Evolutionary conservation across 1,140 invertebrate species (phyloP), one percentile per base, ranked within the genome.

Genomic region (Battus philenor): DNA sequence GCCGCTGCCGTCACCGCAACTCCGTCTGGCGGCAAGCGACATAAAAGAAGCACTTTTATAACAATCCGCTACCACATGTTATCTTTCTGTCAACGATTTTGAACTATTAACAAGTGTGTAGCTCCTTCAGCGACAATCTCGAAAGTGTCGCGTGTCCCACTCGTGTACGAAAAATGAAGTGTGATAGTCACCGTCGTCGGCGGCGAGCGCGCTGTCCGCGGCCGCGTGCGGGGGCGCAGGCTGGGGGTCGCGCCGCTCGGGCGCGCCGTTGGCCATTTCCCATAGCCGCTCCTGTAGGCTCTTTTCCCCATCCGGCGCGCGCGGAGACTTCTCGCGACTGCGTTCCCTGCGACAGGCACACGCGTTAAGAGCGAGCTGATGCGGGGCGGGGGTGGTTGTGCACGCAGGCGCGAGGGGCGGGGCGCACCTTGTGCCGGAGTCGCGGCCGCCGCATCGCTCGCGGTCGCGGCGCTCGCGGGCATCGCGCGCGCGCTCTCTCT

Each of bases 181-280:
- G 18, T 2, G 18, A 2, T n/a, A n/a, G n/a, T 20, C 18, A 20
- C 18, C 18, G 18, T 6, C 6, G 18, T 20, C 18, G 18, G 2
- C 18, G 18, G 2, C 18, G 54, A 47, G 8, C 50, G 41, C 2
- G 52, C 44, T 10, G 44, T 12, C 67, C 62, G 30, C 74, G 47
- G 58, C 66, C 68, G 30, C 18, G 59, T n/a, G 53, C 4, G 68
- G 67, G 31, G 51, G 47, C 18, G 50, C 36, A 59, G 52, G 11
- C 8, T n/a, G n/a, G n/a, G 56, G 54, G 33, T 20, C 16, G 16
- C 17, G 18, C 6, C 49, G 9, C 46, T 4, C 36, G 4, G 54
- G 47, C 9, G 39, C 20, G 5, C 84, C 84, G 54, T 87, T 87
- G 10, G 85, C 85, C 85, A 87, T 87, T 66, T 87, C 85, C 82